Evolutionary conservation across 92 coral and sea anemone species (phyloP).

Genomic region (Ricordea florida): DNA sequence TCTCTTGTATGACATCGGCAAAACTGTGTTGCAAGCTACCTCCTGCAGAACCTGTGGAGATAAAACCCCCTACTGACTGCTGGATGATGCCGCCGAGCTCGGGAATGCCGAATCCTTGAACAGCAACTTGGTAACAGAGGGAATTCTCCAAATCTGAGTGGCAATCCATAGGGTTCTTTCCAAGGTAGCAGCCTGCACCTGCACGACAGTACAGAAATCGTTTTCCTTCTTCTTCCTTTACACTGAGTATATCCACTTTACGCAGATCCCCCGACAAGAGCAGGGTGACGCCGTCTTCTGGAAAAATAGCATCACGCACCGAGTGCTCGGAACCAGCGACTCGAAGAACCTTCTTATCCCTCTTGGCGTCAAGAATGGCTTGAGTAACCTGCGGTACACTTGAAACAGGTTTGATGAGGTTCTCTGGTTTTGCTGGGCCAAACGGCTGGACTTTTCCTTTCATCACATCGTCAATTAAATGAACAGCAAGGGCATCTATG

Average conservation of each 20-base stretch:
- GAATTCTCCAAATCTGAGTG: constrained; percentile 40
- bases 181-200: constrained; percentile 76
- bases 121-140: constrained; percentile 43
- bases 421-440: neutral
- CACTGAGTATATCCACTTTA: constrained; percentile 43
- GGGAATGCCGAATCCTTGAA: constrained; percentile 66
- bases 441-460: neutral
- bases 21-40: constrained; percentile 71
- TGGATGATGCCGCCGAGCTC: constrained; percentile 73
- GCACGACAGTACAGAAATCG: constrained; percentile 56
- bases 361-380: constrained; percentile 50
- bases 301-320: constrained; percentile 36
- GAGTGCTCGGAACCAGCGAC: constrained; percentile 71
- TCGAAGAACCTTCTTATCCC: constrained; percentile 41
- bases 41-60: constrained; percentile 77
- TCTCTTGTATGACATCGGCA: constrained; percentile 63
- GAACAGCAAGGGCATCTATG: neutral
- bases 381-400: constrained; percentile 28
- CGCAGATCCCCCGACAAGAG: constrained; percentile 56
- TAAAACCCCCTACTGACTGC: constrained; percentile 68
- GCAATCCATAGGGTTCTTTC: constrained; percentile 43
- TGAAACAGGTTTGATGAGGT: constrained; percentile 1
- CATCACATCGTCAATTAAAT: constrained; percentile 8
- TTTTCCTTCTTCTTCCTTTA: neutral
- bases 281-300: constrained; percentile 54